Evolutionary conservation across 30 jellyfish, hydroid and myxozoan genomes (phyloP).

Genomic region (Mastigias papua): DNA sequence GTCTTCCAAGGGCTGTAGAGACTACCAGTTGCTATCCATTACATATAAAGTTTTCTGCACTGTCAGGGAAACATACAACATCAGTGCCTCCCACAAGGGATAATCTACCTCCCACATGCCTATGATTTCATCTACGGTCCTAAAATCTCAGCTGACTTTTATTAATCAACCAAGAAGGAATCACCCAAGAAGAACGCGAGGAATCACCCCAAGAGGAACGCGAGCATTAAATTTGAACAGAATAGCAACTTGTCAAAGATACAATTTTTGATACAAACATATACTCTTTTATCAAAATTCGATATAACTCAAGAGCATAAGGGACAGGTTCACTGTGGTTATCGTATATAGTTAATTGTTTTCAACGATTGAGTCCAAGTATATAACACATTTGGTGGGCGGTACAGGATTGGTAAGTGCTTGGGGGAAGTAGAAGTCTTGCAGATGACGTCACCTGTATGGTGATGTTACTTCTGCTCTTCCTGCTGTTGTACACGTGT

Average conservation of each 20-base stretch:
- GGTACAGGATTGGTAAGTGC: not conserved
- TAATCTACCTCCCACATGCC: too few species aligned
- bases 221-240: not conserved
- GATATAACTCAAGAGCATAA: constrained; percentile 57
- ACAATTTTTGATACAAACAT: constrained; percentile 45
- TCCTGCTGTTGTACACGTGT: constrained; percentile 90
- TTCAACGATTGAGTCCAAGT: not conserved
- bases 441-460: constrained; percentile 17
- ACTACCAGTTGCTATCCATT: too few species aligned
- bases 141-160: too few species aligned
- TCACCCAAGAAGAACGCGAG: not conserved
- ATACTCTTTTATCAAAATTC: constrained; percentile 66
- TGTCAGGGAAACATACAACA: too few species aligned
- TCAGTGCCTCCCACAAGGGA: too few species aligned
- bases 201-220: too few species aligned
- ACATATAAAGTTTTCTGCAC: too few species aligned
- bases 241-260: not conserved
- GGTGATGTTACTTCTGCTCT: constrained; percentile 20
- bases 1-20: too few species aligned
- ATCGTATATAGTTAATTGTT: not conserved
- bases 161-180: too few species aligned
- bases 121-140: too few species aligned
- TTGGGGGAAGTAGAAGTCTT: not conserved
- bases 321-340: not conserved
- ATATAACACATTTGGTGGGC: not conserved